Conservation (phyloP, 2,113 vertebrate species). For the Anoura caudifer region DNA sequence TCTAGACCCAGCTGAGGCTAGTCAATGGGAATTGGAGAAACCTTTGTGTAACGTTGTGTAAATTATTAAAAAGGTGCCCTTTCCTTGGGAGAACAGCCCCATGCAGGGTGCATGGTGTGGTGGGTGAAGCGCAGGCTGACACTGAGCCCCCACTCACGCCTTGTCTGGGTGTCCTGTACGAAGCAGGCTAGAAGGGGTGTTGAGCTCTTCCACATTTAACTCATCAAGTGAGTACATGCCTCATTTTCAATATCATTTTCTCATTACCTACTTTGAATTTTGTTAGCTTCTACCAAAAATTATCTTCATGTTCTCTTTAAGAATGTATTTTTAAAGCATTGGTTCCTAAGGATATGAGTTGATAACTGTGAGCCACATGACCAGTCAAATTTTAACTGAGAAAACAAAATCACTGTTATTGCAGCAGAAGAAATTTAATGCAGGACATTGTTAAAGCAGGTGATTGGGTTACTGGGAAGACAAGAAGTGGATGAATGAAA, state of each 20-base stretch:
- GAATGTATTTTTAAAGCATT: not conserved
- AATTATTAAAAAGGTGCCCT: not conserved
- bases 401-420: not conserved
- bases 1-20: not conserved
- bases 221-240: not conserved
- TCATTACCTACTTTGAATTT: not conserved
- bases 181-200: not conserved
- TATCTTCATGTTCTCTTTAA: not conserved
- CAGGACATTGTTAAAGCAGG: not conserved
- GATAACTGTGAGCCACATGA: not conserved
- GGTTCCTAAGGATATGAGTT: not conserved
- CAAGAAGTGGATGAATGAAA: not conserved
- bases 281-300: not conserved
- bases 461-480: not conserved
- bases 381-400: not conserved
- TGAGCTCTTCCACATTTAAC: not conserved
- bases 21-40: not conserved
- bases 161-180: too few relatives aligned
- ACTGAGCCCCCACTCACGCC: not conserved
- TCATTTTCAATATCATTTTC: not conserved
- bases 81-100: not conserved
- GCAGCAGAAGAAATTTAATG: not conserved
- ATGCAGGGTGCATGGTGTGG: not conserved
- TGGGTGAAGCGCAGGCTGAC: not conserved
- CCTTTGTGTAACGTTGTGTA: not conserved